Base-by-base conservation (phyloP, 2,888 invertebrate genomes). In the Rotaria socialis region DNA sequence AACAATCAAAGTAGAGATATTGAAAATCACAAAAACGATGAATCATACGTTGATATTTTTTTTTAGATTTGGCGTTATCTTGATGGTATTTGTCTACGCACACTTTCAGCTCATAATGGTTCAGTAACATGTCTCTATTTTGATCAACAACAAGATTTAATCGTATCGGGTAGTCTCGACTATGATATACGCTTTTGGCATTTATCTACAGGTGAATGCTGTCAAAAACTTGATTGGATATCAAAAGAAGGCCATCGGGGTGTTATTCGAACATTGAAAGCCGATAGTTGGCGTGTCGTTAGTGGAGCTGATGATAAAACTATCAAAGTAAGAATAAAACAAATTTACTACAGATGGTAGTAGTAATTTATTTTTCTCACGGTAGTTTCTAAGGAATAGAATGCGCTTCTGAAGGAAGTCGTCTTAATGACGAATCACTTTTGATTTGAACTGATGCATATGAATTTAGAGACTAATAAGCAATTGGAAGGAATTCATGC, bases 281-380 rank as follows among this genome's bases (percentile, higher is more conserved):
- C 92, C 5, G 92, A 93, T 88, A 90, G 90, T 47, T 92, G 92
- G 92, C 89, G 92, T 74, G 90, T 93, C n/a, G 92, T 93, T 58
- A 92, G 92, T 90, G 92, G 92, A 58, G 92, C 92, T 16, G 92
- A 92, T 89, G 92, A 92, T 88, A 91, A 92, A 88, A 92, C 92
- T 16, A 89, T 92, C 58, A 93, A 92, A 90, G 92, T 92, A 88
- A 87, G 87, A 85, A 41, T 11, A 24, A 55, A 14, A 52, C 2
- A 8, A 52, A 47, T 47, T 47, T 16, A 52, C 1, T 16, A 16
- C 8, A 1, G 16, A 52, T 52, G 11, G 11, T 52, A 52, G 11
- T 16, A 47, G 35, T 35, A 35, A 35, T 35, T 35, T 35, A 35
- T 35, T 35, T 35, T 35, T 35, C 35, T 35, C 35, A 35, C 35